Conservation (phyloP, 2,113 vertebrate species). For the Micromys minutus region DNA sequence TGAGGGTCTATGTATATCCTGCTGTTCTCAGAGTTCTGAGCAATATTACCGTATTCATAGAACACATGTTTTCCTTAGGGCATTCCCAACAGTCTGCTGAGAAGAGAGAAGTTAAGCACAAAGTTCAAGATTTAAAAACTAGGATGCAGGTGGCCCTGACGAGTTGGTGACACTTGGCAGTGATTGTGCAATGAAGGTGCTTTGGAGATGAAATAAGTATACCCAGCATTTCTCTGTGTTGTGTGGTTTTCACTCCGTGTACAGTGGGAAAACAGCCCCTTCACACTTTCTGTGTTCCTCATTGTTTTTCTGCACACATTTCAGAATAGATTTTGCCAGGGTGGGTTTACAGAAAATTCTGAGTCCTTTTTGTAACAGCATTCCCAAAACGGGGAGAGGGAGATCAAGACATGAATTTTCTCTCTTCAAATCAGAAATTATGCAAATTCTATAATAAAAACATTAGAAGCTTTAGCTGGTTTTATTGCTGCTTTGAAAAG, state of each 20-base stretch:
- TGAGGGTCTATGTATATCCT: neutral
- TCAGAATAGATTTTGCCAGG: neutral
- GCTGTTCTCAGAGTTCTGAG: neutral
- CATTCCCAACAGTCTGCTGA: neutral
- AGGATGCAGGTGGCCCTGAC: neutral
- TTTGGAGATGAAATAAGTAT: neutral
- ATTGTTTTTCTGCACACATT: neutral
- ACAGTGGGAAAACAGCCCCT: neutral
- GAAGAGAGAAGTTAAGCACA: neutral
- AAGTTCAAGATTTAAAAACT: neutral
- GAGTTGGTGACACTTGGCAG: neutral
- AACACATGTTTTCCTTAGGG: neutral
- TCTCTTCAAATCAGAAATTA: conserved; percentile 76
- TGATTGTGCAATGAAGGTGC: neutral
- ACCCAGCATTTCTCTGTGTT: neutral
- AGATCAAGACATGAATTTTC: conserved; percentile 16
- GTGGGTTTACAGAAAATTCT: neutral
- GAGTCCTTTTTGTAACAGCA: neutral
- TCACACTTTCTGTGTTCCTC: neutral
- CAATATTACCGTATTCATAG: neutral
- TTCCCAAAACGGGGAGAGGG: neutral
- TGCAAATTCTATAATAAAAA: conserved; percentile 73
- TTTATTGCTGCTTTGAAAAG: conserved; percentile 77
- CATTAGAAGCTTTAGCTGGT: conserved; percentile 76
- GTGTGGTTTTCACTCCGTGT: neutral